phyloP scores from a whole-genome alignment of 2,888 invertebrate genomes.

The Athripsodes cinereus region DNA sequence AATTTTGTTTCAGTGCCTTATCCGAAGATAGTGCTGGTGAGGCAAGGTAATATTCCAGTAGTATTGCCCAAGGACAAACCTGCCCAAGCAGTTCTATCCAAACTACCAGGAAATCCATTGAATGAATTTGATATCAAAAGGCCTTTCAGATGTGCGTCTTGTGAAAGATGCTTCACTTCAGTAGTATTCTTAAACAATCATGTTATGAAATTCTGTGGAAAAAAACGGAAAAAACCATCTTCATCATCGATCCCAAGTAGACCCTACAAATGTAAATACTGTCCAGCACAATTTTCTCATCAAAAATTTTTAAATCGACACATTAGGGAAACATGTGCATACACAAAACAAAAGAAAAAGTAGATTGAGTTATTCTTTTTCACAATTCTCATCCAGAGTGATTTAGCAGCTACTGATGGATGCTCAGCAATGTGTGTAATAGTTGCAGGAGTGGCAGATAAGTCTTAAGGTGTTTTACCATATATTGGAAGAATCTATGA shows the following conservation, averaged over 20 bases:
- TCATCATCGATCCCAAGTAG: conserved; percentile 5
- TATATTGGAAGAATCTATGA: too few species aligned
- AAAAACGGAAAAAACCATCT: conserved; percentile 6
- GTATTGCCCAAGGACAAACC: conserved; percentile 9
- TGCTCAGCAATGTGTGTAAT: too few species aligned
- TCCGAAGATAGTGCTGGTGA: conserved; percentile 20
- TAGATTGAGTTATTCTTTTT: too few species aligned
- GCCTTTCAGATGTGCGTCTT: conserved; percentile 22
- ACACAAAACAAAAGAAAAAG: conserved; percentile 11
- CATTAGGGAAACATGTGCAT: conserved; percentile 21
- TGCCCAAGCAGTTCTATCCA: neutral
- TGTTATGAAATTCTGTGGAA: conserved; percentile 19
- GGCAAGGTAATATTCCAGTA: conserved; percentile 16
- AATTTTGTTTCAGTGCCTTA: conserved; percentile 19
- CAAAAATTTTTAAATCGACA: conserved; percentile 26
- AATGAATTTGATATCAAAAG: conserved; percentile 12
- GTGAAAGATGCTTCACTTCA: conserved; percentile 21
- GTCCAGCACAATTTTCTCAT: conserved; percentile 19
- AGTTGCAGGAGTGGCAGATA: too few species aligned
- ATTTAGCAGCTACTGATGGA: too few species aligned
- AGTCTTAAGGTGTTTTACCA: too few species aligned
- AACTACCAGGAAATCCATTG: neutral
- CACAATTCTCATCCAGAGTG: too few species aligned
- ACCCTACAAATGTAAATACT: conserved; percentile 21
- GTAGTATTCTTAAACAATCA: conserved; percentile 21